Base-by-base conservation (phyloP, 2,113 vertebrate species). In the Poeciliopsis occidentalis region DNA sequence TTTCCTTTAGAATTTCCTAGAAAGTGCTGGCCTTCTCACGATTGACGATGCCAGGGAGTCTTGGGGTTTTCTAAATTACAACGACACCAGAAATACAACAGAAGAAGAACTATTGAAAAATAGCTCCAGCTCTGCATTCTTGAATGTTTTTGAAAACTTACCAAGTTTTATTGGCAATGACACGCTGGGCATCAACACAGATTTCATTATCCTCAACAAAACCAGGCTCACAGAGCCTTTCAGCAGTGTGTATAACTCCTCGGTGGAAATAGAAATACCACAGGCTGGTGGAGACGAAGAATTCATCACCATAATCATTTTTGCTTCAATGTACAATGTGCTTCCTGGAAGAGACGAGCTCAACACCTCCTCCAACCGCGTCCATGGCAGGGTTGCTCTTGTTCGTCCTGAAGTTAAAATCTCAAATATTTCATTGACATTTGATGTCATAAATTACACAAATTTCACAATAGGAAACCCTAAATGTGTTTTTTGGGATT, bases 401-500 rank as follows among this genome's bases (percentile, higher is more conserved):
- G 85, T 95, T 70, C 78, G 81, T 13, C 87, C 96, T 63, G 91
- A 66, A 0, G 85, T 80, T 74, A 73, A 26, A 2, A 60, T 92
- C 69, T 60, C 67, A 0, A 8, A 90, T 22, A 60, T 96, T 41
- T 12, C 92, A 0, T 84, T 97, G 57, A 90, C 80, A 1, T 96
- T 96, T 1, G 90, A 94, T 37, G 78, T 93, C 17, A 57, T 57
- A 57, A n/a, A 57, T 57, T 57, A 57, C 64, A 67, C 92, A 37
- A 93, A 95, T 13, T 67, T 85, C 19, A 84, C 82, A 22, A 74
- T 65, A 24, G 37, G 12, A 0, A 51, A 66, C 8, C 89, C 93
- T 1, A 82, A 75, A 62, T 97, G 96, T 5, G 94, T 94, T 4
- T 95, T 92, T 51, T 97, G 96, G 96, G 94, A 96, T 83, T 94